Percentiles rank a stretch among this genome's conserved stretches.
phyloP scores from a whole-genome alignment of 2,888 invertebrate species.

The Dolomedes plantarius region DNA sequence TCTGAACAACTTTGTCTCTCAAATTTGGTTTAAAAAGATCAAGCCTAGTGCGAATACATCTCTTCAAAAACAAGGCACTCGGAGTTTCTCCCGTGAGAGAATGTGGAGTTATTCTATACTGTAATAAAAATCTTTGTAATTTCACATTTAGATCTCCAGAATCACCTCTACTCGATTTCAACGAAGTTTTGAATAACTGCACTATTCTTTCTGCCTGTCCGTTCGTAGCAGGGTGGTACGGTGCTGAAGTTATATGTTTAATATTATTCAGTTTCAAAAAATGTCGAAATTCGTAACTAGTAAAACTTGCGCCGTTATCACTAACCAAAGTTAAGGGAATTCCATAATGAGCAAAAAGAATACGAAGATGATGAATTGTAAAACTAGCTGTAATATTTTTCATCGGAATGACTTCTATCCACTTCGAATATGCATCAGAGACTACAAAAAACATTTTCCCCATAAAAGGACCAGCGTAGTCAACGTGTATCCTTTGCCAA shows the following conservation, averaged over 20 bases:
- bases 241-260: constrained; percentile 42
- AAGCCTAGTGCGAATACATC: constrained; percentile 38
- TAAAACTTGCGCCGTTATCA: constrained; percentile 49
- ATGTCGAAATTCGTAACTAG: constrained; percentile 47
- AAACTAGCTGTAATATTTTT: constrained; percentile 28
- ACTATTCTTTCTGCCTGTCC: constrained; percentile 74
- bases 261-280: constrained; percentile 45
- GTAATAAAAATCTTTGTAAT: constrained; percentile 52
- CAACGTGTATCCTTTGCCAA: constrained; percentile 44
- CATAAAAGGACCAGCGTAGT: constrained; percentile 51
- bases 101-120: constrained; percentile 49
- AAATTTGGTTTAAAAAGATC: constrained; percentile 40
- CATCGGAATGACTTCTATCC: constrained; percentile 44
- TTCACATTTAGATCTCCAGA: constrained; percentile 50
- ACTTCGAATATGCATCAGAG: constrained; percentile 77
- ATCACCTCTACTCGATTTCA: constrained; percentile 49
- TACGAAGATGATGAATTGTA: constrained; percentile 31
- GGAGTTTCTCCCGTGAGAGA: constrained; percentile 49
- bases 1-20: constrained; percentile 32
- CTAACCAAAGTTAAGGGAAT: constrained; percentile 40
- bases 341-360: constrained; percentile 41
- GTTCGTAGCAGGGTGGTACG: constrained; percentile 73
- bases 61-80: constrained; percentile 52
- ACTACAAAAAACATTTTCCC: constrained; percentile 76
- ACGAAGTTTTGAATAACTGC: constrained; percentile 53